Conservation (phyloP, 2,113 vertebrate species). For the Crotophaga sulcirostris region DNA sequence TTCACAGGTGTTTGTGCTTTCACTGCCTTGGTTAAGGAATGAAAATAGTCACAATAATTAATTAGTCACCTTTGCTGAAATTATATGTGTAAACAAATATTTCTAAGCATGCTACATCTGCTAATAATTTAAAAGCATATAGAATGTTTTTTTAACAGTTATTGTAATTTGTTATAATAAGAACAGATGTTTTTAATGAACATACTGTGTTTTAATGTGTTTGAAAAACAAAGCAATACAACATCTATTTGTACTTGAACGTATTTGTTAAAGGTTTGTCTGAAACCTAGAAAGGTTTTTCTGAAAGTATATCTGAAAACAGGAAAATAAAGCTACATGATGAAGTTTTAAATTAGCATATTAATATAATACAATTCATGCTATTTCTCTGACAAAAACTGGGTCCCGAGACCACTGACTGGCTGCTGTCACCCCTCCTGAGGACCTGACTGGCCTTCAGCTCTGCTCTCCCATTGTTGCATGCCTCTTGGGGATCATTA, state of each 20-base stretch:
- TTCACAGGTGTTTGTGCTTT: not conserved
- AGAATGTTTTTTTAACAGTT: not conserved
- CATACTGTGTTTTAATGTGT: not conserved
- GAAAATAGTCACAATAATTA: not conserved
- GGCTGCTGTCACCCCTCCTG: too few species aligned
- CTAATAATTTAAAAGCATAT: not conserved
- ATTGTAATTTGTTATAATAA: not conserved
- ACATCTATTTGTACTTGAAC: not conserved
- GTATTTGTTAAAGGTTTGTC: not conserved
- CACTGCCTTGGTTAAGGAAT: not conserved
- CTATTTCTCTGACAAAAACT: not conserved
- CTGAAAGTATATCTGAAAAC: not conserved
- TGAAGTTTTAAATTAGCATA: not conserved
- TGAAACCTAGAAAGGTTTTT: not conserved
- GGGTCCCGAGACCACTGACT: not conserved
- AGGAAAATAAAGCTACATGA: not conserved
- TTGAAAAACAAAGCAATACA: not conserved
- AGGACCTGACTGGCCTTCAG: too few species aligned
- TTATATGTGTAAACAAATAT: not conserved
- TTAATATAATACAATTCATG: not conserved
- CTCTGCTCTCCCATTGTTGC: not conserved
- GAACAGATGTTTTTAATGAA: slow-evolving; percentile 18
- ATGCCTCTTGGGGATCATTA: not conserved
- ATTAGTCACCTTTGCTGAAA: not conserved
- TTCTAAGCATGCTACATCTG: not conserved